Evolutionary conservation across 2,888 invertebrate genomes (phyloP).

Genomic region (Willowsia nigromaculata): DNA sequence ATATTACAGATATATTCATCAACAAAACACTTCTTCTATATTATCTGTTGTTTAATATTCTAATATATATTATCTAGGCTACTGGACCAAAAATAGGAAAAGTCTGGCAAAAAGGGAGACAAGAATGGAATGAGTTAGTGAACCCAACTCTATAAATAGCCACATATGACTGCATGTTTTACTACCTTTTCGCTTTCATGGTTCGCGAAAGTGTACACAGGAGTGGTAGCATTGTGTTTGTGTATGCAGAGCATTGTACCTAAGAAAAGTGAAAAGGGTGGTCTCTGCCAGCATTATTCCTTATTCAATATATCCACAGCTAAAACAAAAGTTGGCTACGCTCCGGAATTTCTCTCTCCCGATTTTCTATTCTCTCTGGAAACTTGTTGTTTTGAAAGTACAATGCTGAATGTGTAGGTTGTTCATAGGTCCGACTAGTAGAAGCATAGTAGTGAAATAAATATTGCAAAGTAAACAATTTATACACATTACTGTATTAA

Average conservation of each 20-base stretch:
- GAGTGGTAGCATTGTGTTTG: not conserved
- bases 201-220: not conserved
- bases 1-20: not conserved
- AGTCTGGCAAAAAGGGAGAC: not conserved
- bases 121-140: not conserved
- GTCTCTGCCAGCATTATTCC: constrained; percentile 43
- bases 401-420: not conserved
- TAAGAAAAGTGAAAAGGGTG: constrained; percentile 20
- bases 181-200: not conserved
- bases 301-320: constrained; percentile 6
- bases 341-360: constrained; percentile 40
- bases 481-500: constrained; percentile 47
- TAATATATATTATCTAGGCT: not conserved
- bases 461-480: constrained; percentile 52
- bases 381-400: constrained; percentile 13
- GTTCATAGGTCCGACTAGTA: not conserved
- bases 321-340: constrained; percentile 63
- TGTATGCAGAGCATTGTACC: constrained; percentile 3
- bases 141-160: not conserved
- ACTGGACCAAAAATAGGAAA: not conserved
- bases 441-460: constrained; percentile 15
- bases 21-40: not conserved
- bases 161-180: not conserved
- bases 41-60: too few species aligned
- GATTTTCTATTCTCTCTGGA: not conserved